Evolutionary conservation across 2,888 invertebrate species (phyloP), one percentile per base, ranked within the genome.

Genomic region (Bembecia ichneumoniformis): DNA sequence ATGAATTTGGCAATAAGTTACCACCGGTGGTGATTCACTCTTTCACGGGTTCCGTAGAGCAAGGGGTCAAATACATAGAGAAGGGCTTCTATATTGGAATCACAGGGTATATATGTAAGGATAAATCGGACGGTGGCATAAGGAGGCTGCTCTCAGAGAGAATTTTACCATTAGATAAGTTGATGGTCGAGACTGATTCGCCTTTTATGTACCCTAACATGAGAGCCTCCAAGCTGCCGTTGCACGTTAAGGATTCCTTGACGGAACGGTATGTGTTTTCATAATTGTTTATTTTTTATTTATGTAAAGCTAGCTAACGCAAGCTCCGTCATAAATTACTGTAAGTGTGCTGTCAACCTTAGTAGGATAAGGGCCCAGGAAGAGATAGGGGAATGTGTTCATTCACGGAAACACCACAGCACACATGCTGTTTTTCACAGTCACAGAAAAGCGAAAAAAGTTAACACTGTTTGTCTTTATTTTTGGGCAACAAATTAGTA

Each of bases 121-220:
- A 97, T 69, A 97, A 96, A 80, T 94, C 96, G 4, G 96, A 96
- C 68, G 93, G 94, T 49, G 97, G 97, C 10, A 94, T 98, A 3
- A 89, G 96, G 49, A 91, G 94, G 70, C 82, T 96, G 54, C 75
- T 98, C 36, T 93, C 94, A 35, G 93, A 94, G 65, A 92, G 94
- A 49, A 87, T 91, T 49, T 88, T 96, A 64, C 96, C 97, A 0
- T 71, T 98, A 58, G 96, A 97, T 63, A 90, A 92, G 71, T 79
- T 97, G 60, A 78, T 98, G 51, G 93, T 98, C 3, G 97, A 97
- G 80, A 96, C 97, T 0, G 97, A 98, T 80, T 94, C 97, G 0
- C 97, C 98, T 1, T 98, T 96, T 71, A 97, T 97, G 96, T 98
- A 96, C 77, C 96, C 97, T 2, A 96, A 98, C 77, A 95, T 96